Evolutionary conservation across 1,140 invertebrate species (phyloP), one percentile per base, ranked within the genome.

Genomic region (Plectus sambesii): DNA sequence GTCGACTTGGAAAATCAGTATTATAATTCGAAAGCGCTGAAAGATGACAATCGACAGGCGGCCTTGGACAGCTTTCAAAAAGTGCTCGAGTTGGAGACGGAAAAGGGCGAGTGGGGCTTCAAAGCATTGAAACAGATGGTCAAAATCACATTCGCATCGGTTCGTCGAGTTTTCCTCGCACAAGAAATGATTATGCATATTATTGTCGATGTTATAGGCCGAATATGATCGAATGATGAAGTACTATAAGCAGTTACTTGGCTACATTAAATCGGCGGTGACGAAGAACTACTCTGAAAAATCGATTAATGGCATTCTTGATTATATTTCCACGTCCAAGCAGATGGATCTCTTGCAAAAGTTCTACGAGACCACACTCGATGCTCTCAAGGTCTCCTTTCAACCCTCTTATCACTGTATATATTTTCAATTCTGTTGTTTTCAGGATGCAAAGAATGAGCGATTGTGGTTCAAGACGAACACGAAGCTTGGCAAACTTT

Each of bases 111-210:
- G 78, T 99, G 93, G 93, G 94, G 94, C 0, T 99, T 99, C 67
- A 98, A 97, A 77, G 93, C 94, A n/a, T 76, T 99, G 1, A 99
- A 99, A 72, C 94, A 99, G 72, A 99, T 99, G 92, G 96, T 99
- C 37, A 99, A 99, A 78, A 97, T 99, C 44, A 96, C 97, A 72
- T 99, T 98, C 72, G 89, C 87, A 79, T 72, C 97, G 78, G 88
- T 92, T 73, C 62, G 74, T 62, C 35, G 23, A 71, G 12, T 51
- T 45, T 9, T 35, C 22, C 6, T 0, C 29, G 27, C 15, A 40
- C 20, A 24, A 23, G 43, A 6, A 41, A 26, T 8, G 35, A 20
- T 37, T 45, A 20, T 38, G 22, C 43, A 17, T 40, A 37, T 27
- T 37, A 52, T 58, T n/a, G 56, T 22, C 51, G 56, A 15, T 40